Percentiles rank a stretch among this genome's conserved stretches.
Evolutionary conservation across 1,140 invertebrate genomes (phyloP).

Genomic region (Bombus sylvicola): DNA sequence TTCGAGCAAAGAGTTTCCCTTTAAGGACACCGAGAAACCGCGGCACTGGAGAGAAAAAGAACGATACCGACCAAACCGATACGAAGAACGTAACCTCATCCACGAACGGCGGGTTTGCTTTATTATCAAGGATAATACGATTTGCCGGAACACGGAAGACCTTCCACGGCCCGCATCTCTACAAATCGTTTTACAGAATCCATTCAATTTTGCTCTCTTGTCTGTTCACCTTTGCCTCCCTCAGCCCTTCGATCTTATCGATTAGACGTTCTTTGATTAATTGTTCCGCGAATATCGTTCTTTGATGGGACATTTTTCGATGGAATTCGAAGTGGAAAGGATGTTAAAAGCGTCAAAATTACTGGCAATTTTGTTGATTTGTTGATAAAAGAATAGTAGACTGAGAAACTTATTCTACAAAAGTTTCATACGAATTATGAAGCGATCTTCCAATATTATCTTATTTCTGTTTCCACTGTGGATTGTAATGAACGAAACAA

Average conservation of each 20-base stretch:
- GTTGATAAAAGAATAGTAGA: not conserved
- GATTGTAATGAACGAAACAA: not conserved
- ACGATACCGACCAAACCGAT: not conserved
- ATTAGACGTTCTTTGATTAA: slow-evolving; percentile 44
- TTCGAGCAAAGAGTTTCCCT: slow-evolving; percentile 6
- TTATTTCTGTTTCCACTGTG: no score
- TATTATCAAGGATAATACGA: slow-evolving; percentile 56
- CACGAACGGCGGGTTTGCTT: slow-evolving; percentile 34
- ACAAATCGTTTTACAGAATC: slow-evolving; percentile 52
- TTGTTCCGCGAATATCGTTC: slow-evolving; percentile 11
- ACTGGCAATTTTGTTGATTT: not conserved
- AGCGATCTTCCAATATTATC: not conserved
- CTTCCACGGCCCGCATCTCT: slow-evolving; percentile 37
- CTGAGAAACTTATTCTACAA: not conserved
- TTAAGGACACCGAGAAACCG: slow-evolving; percentile 19
- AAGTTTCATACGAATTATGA: not conserved
- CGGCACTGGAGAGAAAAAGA: slow-evolving; percentile 1
- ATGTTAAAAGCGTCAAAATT: not conserved
- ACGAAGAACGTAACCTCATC: slow-evolving; percentile 42
- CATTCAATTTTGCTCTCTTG: slow-evolving; percentile 53
- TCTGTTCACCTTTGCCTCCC: slow-evolving; percentile 1
- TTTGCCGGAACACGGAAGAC: slow-evolving; percentile 38
- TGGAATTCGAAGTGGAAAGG: no score
- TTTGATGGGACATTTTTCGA: not conserved
- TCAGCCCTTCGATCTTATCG: not conserved